Base-by-base conservation (phyloP, 1,140 invertebrate genomes). In the Ooceraea biroi region DNA sequence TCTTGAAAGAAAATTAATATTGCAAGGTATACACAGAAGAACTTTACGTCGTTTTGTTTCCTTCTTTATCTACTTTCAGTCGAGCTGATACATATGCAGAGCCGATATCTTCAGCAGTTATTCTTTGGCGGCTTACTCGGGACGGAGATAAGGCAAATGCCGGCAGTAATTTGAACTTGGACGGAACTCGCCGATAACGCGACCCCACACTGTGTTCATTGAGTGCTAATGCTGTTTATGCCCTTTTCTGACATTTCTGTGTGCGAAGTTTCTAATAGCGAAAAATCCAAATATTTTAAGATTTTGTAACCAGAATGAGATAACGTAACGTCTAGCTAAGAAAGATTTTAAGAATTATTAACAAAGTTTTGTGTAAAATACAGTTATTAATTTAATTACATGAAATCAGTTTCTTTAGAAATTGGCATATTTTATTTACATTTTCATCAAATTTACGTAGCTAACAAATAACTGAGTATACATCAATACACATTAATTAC, bases 61-160 rank as follows among this genome's bases (percentile, higher is more conserved):
- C 88, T 87, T 90, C 88, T 92, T 93, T 92, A 92, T 90, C 86
- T 89, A 93, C 90, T 91, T 91, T 92, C 87, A 89, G 80, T 77
- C 65, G 30, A 82, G 82, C 84, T 92, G 90, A 92, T 94, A 92
- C 92, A 93, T 93, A 94, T 93, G 92, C 91, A 94, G 92, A 93
- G 87, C 91, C 92, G 92, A 92, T 94, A 94, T 94, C 93, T 92
- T 88, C n/a, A 90, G 90, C 92, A 91, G 89, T 92, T 93, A 93
- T 91, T 93, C 91, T 91, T 90, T 88, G 74, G 65, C 77, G 91
- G 93, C 93, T 94, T 94, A 94, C 90, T 71, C 44, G 68, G 83
- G 87, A 52, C 85, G 82, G 66, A 92, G 93, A 94, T 94, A 94
- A 93, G 91, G 88, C 86, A 89, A 86, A 91, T 90, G 82, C 90